phyloP scores from a whole-genome alignment of 2,888 invertebrate genomes.

The Sisyra nigra region DNA sequence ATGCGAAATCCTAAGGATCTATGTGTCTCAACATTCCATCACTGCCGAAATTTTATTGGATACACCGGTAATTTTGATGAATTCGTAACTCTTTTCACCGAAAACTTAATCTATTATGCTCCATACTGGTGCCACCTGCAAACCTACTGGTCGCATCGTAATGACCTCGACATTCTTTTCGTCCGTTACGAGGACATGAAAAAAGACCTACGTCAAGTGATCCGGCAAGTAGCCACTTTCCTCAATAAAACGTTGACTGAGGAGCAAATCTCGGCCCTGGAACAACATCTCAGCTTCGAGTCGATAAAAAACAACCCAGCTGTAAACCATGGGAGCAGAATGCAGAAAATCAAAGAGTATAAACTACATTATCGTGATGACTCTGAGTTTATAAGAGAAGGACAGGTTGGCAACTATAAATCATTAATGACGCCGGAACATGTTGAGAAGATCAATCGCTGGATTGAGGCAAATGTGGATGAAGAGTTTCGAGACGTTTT shows the following conservation, averaged over 20 bases:
- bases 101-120: slow-evolving; percentile 21
- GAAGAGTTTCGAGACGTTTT: no score
- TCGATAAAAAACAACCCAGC: slow-evolving; percentile 31
- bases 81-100: slow-evolving; percentile 43
- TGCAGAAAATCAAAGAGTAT: slow-evolving; percentile 16
- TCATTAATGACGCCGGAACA: slow-evolving; percentile 22
- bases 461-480: no score
- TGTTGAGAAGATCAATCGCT: no score
- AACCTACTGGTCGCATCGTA: slow-evolving; percentile 16
- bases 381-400: slow-evolving; percentile 22
- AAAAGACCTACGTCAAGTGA: slow-evolving; percentile 26
- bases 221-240: slow-evolving; percentile 27
- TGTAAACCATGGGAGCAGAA: slow-evolving; percentile 25
- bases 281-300: slow-evolving; percentile 32
- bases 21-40: slow-evolving; percentile 50
- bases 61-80: slow-evolving; percentile 34
- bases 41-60: slow-evolving; percentile 40
- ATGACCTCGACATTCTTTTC: slow-evolving; percentile 17
- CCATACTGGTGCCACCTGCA: slow-evolving; percentile 20
- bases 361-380: slow-evolving; percentile 11
- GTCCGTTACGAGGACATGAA: slow-evolving; percentile 22
- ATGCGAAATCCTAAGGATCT: slow-evolving; percentile 58
- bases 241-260: slow-evolving; percentile 22
- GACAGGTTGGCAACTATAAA: slow-evolving; percentile 26
- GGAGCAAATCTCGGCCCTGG: slow-evolving; percentile 23